These are phyloP conservation scores for Odontocolon sp. DNA, from an alignment of 2,888 invertebrate genomes.

Conservation along the genomic window DNA sequence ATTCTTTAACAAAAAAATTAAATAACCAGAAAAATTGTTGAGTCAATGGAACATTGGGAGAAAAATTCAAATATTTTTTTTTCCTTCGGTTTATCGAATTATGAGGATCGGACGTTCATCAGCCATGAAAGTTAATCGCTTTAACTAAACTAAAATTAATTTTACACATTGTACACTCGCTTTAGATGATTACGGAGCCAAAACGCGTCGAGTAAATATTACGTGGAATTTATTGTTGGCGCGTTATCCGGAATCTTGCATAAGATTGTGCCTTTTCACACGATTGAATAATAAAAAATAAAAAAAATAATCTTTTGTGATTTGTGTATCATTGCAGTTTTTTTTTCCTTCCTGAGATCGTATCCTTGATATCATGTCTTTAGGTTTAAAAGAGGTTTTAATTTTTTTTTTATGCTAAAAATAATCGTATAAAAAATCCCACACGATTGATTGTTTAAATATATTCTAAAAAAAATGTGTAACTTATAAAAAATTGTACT, in stretches of 20 bases:
- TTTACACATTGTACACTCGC: conserved; percentile 5
- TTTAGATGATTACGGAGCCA: conserved; percentile 23
- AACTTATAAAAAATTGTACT: conserved; percentile 67
- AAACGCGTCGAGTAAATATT: conserved; percentile 6
- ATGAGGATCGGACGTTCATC: not conserved
- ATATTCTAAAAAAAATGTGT: too few species aligned
- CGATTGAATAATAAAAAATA: not conserved
- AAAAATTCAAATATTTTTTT: too few species aligned
- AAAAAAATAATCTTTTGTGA: not conserved
- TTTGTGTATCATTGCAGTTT: not conserved
- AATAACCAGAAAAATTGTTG: too few species aligned
- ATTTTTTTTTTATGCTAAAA: not conserved
- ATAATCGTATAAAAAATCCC: too few species aligned
- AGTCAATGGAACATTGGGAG: too few species aligned
- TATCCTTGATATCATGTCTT: not conserved
- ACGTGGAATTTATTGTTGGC: not conserved
- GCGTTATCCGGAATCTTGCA: conserved; percentile 27
- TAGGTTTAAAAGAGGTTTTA: too few species aligned
- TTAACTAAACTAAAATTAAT: conserved; percentile 3
- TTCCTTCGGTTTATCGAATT: too few species aligned
- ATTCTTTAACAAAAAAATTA: too few species aligned
- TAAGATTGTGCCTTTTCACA: conserved; percentile 1
- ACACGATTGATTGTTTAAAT: too few species aligned
- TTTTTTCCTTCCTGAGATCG: not conserved
- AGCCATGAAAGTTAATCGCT: not conserved